Evolutionary conservation across 2,113 vertebrate species (phyloP).

Genomic region (Pterocles burchelli): DNA sequence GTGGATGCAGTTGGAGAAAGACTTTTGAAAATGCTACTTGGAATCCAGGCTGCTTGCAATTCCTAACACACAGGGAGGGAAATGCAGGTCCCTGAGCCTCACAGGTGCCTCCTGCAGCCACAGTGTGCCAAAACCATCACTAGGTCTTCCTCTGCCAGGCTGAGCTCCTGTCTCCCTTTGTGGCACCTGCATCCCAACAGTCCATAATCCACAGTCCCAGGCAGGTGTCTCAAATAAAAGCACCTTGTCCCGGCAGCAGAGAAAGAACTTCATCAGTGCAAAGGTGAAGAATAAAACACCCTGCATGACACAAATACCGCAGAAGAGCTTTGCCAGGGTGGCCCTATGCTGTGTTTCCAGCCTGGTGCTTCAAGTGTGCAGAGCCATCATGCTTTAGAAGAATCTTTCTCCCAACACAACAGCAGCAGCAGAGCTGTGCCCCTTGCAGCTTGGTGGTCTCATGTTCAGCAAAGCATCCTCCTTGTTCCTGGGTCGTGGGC

Average conservation of each 20-base stretch:
- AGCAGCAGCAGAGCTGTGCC: background rate
- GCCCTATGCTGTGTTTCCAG: background rate
- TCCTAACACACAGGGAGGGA: background rate
- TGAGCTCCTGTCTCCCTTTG: background rate
- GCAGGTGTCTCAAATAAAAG: background rate
- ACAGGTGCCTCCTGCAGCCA: background rate
- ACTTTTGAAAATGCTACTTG: background rate
- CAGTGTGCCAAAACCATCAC: background rate
- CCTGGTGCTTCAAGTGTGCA: background rate
- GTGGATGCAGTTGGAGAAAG: background rate
- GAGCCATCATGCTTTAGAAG: background rate
- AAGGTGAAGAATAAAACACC: background rate
- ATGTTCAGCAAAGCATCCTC: background rate
- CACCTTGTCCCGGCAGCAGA: background rate
- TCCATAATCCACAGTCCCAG: background rate
- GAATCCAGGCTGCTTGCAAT: background rate
- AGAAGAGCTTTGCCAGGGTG: background rate
- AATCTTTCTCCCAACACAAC: background rate
- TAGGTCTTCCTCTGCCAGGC: background rate
- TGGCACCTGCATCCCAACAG: background rate
- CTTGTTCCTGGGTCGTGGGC: rapidly evolving
- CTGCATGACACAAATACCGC: background rate
- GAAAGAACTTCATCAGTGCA: background rate
- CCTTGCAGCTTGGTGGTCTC: background rate
- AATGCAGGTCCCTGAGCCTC: background rate